These are phyloP conservation scores for Ophraella communa DNA, from an alignment of 2,888 invertebrate species.

Conservation along the genomic window DNA sequence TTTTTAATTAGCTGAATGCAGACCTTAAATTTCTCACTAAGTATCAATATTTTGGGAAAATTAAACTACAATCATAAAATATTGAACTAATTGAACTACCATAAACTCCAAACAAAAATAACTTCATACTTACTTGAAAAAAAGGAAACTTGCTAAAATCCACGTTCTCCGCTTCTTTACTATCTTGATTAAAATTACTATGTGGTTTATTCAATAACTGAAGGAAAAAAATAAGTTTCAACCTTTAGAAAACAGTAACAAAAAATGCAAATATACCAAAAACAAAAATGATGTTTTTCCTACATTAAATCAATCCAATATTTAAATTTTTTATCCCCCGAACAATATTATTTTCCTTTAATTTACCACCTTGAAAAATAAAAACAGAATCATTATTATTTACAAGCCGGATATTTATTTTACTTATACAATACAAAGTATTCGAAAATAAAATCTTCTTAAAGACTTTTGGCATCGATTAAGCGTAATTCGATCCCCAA, in stretches of 20 bases:
- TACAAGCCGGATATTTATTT: slow-evolving; percentile 11
- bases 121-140: slow-evolving; percentile 1
- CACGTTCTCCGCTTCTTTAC: slow-evolving; percentile 3
- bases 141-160: background rate
- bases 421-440: slow-evolving; percentile 12
- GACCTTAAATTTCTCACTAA: no score
- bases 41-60: no score
- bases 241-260: background rate
- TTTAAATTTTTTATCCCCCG: no score
- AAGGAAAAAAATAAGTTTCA: slow-evolving; percentile 33
- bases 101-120: no score
- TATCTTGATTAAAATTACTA: slow-evolving; percentile 42
- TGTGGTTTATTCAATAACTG: slow-evolving; percentile 51
- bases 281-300: no score
- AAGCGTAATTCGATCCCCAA: slow-evolving; percentile 36
- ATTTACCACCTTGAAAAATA: no score
- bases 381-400: no score
- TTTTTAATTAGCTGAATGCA: no score
- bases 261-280: no score
- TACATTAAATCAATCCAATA: no score
- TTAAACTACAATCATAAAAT: no score
- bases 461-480: slow-evolving; percentile 31
- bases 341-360: no score
- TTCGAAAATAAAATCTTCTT: slow-evolving; percentile 25
- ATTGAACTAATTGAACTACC: background rate